Evolutionary conservation across 2,797 vertebrate species (phyloP), one percentile per base, ranked within the genome.

Genomic region (Bovichtus variegatus): DNA sequence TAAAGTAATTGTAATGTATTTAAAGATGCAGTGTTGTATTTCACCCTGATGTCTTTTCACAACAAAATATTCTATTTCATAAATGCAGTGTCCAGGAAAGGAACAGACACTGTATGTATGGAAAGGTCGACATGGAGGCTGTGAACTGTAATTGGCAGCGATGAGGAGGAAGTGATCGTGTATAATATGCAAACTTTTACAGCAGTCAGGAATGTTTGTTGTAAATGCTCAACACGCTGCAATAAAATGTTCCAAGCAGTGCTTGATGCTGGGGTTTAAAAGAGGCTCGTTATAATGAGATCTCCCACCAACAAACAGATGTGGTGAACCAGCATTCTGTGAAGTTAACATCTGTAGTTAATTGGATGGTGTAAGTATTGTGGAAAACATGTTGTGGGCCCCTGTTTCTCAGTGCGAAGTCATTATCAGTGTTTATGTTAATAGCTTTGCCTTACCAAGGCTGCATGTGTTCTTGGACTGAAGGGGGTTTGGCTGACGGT

Each of bases 251-350:
- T 84, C 75, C 87, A 90, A 89, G 87, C 85, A 29, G 85, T 23
- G 86, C 86, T 89, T 89, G 87, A 91, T 87, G 82, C 74, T 61
- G 75, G 74, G 84, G 68, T 87, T 89, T 87, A 89, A 85, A 90
- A 87, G 81, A 69, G 62, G 72, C 80, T 83, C 59, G 73, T 89
- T 91, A 82, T 94, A 95, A 94, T 93, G 93, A 94, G 92, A 89
- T 91, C 90, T 91, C 93, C 93, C 90, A 91, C 93, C 86, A 91
- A 89, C 92, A 91, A 93, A 88, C 93, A 94, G 91, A 94, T 95
- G 93, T 93, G 88, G 87, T 60, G 73, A 93, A 87, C 81, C 88
- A 86, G 82, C 80, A 80, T 88, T 91, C 87, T 93, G 92, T 93
- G 87, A 92, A 92, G 89, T 84, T 84, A 92, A 93, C 93, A 95